phyloP scores from a whole-genome alignment of 2,888 invertebrate species.

The Conistra vaccinii region DNA sequence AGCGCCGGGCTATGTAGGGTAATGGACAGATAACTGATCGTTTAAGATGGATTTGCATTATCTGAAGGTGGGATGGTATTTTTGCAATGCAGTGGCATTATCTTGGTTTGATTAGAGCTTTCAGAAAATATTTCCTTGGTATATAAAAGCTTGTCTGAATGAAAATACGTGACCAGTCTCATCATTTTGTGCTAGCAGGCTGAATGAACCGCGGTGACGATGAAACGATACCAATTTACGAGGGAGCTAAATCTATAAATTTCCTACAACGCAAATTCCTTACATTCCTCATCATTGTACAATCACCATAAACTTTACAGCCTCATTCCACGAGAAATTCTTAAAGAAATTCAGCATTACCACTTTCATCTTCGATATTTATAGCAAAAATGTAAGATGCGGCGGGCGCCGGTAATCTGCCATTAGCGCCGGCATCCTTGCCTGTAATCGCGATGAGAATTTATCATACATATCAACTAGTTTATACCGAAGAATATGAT shows the following conservation, averaged over 20 bases:
- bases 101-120: neutral
- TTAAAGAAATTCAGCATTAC: conserved; percentile 38
- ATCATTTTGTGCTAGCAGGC: too few relatives aligned
- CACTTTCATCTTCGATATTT: conserved; percentile 62
- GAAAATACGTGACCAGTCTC: neutral
- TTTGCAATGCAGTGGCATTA: conserved; percentile 5
- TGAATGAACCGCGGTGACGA: neutral
- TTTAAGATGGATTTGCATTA: conserved; percentile 30
- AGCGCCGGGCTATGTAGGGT: conserved; percentile 51
- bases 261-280: neutral
- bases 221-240: neutral
- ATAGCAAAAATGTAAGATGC: conserved; percentile 59
- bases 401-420: conserved; percentile 62
- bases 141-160: neutral
- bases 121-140: neutral
- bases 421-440: conserved; percentile 56
- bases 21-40: conserved; percentile 54
- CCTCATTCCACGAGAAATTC: conserved; percentile 22
- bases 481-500: conserved; percentile 53
- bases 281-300: neutral
- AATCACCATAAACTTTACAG: conserved; percentile 25
- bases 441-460: conserved; percentile 54
- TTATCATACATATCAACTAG: conserved; percentile 60
- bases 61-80: conserved; percentile 24
- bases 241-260: neutral